These are phyloP conservation scores for Axinella damicornis DNA, from an alignment of 37 sponge, comb jelly and placozoan species.

Conservation along the genomic window DNA sequence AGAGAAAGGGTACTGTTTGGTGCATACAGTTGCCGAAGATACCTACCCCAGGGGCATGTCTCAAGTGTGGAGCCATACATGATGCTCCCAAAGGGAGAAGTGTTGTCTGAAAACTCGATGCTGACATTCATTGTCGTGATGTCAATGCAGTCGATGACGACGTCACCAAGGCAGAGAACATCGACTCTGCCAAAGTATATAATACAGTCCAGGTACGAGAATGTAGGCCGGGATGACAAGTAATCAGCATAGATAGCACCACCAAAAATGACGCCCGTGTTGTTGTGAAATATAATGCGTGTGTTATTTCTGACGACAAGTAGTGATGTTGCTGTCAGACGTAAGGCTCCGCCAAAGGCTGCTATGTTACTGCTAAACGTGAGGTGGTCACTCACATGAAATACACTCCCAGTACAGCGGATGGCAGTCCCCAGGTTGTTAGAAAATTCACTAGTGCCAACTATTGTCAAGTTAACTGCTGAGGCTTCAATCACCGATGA, in stretches of 20 bases:
- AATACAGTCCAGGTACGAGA: constrained; percentile 31
- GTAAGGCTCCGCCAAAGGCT: constrained; percentile 46
- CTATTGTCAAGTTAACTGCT: constrained; percentile 37
- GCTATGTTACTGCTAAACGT: constrained; percentile 41
- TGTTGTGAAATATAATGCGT: constrained; percentile 7
- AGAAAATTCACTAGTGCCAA: constrained; percentile 2
- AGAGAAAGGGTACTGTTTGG: no score
- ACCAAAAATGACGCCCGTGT: constrained; percentile 33
- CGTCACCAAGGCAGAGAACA: background rate
- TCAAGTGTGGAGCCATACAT: constrained; percentile 48
- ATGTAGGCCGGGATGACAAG: background rate
- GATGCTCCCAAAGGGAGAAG: constrained; percentile 24
- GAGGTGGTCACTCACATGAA: constrained; percentile 7
- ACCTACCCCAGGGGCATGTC: constrained; percentile 41
- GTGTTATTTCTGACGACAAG: constrained; percentile 28
- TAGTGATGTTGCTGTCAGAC: background rate
- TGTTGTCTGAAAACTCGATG: constrained; percentile 25
- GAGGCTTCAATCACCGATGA: constrained; percentile 13
- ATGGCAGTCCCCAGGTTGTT: constrained; percentile 52
- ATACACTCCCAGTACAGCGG: background rate
- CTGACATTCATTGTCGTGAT: background rate
- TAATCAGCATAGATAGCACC: constrained; percentile 44
- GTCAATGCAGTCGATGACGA: background rate
- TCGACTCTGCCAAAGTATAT: constrained; percentile 43
- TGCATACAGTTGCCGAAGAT: background rate